phyloP scores from a whole-genome alignment of 2,888 invertebrate genomes.

The Elaeidobius kamerunicus region DNA sequence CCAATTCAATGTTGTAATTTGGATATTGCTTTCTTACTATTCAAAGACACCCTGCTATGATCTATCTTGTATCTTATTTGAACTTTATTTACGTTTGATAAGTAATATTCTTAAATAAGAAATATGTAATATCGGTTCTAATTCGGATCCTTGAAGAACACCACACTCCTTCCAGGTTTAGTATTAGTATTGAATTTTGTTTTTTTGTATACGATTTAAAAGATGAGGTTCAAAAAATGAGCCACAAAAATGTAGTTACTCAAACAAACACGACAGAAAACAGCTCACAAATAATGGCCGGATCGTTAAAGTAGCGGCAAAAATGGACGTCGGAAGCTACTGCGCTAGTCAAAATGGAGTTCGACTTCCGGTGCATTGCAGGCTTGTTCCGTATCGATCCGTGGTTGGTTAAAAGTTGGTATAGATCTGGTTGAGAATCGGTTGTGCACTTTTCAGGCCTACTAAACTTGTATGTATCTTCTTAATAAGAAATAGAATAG shows the following conservation, averaged over 20 bases:
- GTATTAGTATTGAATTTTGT: conserved; percentile 35
- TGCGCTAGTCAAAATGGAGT: conserved; percentile 14
- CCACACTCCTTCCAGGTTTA: too few relatives aligned
- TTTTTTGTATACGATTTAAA: conserved; percentile 23
- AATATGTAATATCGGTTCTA: too few relatives aligned
- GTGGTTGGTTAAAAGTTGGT: background rate
- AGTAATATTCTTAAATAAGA: too few relatives aligned
- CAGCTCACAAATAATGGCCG: conserved; percentile 30
- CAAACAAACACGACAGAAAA: conserved; percentile 37
- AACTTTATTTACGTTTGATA: too few relatives aligned
- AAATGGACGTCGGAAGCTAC: conserved; percentile 30
- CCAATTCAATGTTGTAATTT: conserved; percentile 17
- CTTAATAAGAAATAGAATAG: too few relatives aligned
- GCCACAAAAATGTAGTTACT: conserved; percentile 26
- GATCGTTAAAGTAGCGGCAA: conserved; percentile 15
- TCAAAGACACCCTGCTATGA: too few relatives aligned
- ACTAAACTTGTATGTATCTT: too few relatives aligned
- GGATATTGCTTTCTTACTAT: conserved; percentile 44
- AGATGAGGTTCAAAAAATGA: conserved; percentile 15
- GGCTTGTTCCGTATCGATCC: background rate
- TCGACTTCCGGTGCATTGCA: too few relatives aligned
- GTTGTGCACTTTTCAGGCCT: background rate
- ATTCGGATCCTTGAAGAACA: too few relatives aligned
- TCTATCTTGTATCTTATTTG: too few relatives aligned
- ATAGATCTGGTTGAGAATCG: background rate